These are phyloP conservation scores for Trachelus tabidus DNA, from an alignment of 2,888 invertebrate species.

Conservation along the genomic window DNA sequence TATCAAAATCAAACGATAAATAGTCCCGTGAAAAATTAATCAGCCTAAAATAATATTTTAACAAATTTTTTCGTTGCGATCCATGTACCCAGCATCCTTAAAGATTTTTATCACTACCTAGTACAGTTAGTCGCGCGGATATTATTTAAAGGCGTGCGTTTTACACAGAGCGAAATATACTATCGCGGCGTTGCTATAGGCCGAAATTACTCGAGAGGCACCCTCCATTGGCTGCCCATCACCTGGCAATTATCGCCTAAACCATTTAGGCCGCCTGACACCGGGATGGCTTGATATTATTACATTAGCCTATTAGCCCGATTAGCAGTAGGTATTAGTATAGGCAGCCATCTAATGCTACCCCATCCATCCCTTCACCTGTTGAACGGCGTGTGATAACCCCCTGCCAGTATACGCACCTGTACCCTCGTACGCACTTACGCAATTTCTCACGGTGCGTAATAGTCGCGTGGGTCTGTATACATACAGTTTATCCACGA, in stretches of 20 bases:
- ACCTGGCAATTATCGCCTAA: constrained; percentile 55
- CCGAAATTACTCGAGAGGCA: too few species aligned
- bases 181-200: too few species aligned
- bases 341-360: constrained; percentile 51
- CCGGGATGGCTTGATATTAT: constrained; percentile 47
- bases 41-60: too few species aligned
- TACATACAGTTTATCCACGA: neutral
- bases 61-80: too few species aligned
- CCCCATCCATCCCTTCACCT: constrained; percentile 60
- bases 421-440: constrained; percentile 34
- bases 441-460: neutral
- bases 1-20: too few species aligned
- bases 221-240: constrained; percentile 35
- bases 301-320: constrained; percentile 53
- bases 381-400: constrained; percentile 49
- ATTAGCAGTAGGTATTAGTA: constrained; percentile 56
- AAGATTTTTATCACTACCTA: too few species aligned
- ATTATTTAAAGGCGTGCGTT: neutral
- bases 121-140: too few species aligned
- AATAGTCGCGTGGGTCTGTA: neutral
- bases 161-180: too few species aligned
- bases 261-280: constrained; percentile 41
- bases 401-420: constrained; percentile 34
- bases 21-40: too few species aligned
- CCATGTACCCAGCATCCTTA: too few species aligned